Evolutionary conservation across 2,797 vertebrate species (phyloP).

Genomic region (Sarcoramphus papa): DNA sequence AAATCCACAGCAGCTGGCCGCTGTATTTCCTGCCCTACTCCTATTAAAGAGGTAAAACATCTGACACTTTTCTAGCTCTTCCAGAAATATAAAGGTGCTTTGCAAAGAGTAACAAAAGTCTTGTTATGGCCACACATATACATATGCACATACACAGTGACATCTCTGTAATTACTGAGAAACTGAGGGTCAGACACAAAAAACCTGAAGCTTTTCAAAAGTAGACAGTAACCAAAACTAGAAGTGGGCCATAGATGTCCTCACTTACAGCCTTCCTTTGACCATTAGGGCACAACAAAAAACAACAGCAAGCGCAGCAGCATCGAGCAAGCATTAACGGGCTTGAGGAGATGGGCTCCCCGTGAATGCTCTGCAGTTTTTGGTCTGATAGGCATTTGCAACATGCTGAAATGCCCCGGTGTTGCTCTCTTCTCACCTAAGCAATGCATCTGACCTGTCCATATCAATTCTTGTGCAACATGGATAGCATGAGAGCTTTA

Average conservation of each 20-base stretch:
- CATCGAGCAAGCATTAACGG: neutral
- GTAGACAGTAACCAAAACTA: neutral
- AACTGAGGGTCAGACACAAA: neutral
- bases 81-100: neutral
- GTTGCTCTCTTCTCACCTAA: neutral
- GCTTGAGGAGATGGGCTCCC: neutral
- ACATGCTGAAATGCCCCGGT: neutral
- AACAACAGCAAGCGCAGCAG: neutral
- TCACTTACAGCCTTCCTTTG: neutral
- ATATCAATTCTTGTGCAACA: neutral
- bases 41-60: neutral
- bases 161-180: neutral
- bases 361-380: neutral
- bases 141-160: neutral
- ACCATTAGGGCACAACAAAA: neutral
- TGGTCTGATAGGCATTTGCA: neutral
- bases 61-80: neutral
- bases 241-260: neutral
- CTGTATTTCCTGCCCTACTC: neutral
- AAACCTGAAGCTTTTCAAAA: neutral
- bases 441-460: neutral
- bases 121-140: neutral
- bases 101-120: neutral
- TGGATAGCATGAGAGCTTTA: neutral
- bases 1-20: neutral